Base-by-base conservation (phyloP, 2,888 invertebrate species). In the Drosophila yooni region DNA sequence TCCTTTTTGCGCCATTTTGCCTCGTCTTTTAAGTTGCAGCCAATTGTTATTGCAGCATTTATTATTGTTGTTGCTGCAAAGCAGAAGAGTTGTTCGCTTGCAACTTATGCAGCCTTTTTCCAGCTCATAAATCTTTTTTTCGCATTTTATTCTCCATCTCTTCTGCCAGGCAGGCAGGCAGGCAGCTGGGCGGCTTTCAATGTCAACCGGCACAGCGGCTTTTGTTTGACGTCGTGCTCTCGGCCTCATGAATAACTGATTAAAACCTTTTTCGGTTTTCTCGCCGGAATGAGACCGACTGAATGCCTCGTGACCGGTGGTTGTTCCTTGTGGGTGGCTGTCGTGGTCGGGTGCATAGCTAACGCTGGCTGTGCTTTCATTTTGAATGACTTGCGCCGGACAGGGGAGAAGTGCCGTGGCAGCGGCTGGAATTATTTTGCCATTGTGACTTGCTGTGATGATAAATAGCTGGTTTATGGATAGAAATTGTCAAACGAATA, bases 171-270 rank as follows among this genome's bases (percentile, higher is more conserved):
- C 25, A 8, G 25, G 5, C 40, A 11, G 5, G 40, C 38, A n/a
- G 40, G 40, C 46, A 8, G 43, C 15, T 21, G 50, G 64, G 54
- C 73, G 77, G 83, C 83, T 84, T 76, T 74, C 86, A 87, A 86
- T 86, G 84, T 86, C 85, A 86, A 89, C 88, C 81, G 85, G 70
- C 75, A 53, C 83, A 79, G 79, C 70, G 76, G 83, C 89, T 89
- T 88, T 88, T 88, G 90, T 88, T 88, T 88, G 89, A 78, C 81
- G 79, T 81, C 71, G 65, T 74, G 72, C 76, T 82, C 83, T 81
- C 87, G 78, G 68, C 51, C 87, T 88, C 90, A 88, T 88, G 83
- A 88, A 88, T 90, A 90, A 88, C 90, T 88, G 88, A 88, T 88
- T 88, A 88, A 88, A 90, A 86, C 83, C 86, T 88, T 85, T 85